Evolutionary conservation across 2,797 vertebrate species (phyloP), one percentile per base, ranked within the genome.

Genomic region (Zalophus californianus): DNA sequence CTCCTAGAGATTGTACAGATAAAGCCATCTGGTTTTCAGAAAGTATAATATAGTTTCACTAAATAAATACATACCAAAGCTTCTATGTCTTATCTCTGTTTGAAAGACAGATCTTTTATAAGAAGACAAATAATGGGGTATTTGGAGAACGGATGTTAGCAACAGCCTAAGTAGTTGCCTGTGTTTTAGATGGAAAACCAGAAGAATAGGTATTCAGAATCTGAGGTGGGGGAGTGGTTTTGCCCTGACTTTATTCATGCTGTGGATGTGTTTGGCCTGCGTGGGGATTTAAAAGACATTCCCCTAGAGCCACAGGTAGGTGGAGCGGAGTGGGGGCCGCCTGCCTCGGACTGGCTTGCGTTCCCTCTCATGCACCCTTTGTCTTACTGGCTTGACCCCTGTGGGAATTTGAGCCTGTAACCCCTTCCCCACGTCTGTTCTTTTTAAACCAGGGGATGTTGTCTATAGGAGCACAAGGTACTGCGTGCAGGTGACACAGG

Each of bases 1-100:
- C 84, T 97, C 72, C 95, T 96, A 90, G 97, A 98, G 96, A 98
- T 94, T 77, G 41, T 44, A 20, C 41, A 73, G 89, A 87, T 73
- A 96, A 93, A 97, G 89, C 23, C 86, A 58, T 90, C 91, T 87
- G 94, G 88, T 94, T 97, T 95, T 94, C 60, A 35, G 72, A 73
- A 93, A 93, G 80, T 95, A 52, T 84, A 86, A 75, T 89, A 73
- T 54, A 66, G 75, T 93, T 93, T 96, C 72, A 62, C 93, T 98
- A 86, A 96, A 64, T 96, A 96, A 88, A 90, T 97, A 83, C 25
- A 75, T 92, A 86, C 72, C 27, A 66, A 73, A 86, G 77, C 75
- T 78, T 91, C 93, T 52, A 1, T 64, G 72, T 64, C 68, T 95
- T 96, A 73, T 92, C 86, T 97, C 73, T 94, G 15, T 97, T 95